Base-by-base conservation (phyloP, 2,113 vertebrate genomes). In the Siphamia tubifer region DNA sequence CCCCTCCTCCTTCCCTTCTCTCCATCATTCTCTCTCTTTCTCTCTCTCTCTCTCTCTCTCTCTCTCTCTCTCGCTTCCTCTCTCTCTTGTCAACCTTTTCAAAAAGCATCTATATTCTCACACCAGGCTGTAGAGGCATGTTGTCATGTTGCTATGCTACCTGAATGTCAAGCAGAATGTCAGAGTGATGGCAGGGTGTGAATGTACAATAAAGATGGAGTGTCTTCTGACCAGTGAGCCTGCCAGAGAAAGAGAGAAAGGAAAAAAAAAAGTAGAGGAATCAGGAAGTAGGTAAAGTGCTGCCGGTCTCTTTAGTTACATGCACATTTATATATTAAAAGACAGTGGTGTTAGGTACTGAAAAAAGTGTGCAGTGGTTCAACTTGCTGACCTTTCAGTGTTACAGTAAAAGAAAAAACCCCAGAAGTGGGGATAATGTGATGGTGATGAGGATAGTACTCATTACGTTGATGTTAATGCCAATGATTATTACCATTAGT, bases 141-240 rank as follows among this genome's bases (percentile, higher is more conserved):
- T 92, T 92, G 89, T 89, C 90, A 91, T 90, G 89, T 91, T 91
- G 90, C 91, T 88, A 88, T 82, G 90, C 88, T 91, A 89, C 88
- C 91, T 91, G 91, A 92, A 93, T 93, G 89, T 92, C 90, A 93
- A 92, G 72, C 78, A 86, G 85, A 86, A 89, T 87, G 81, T 84
- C 83, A 87, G 69, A 87, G 77, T 85, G 70, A 87, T 87, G 82
- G 85, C 71, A 53, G 49, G 64, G 80, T 64, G 73, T 71, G 71
- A 82, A 84, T 76, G 47, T 66, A 82, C 68, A 84, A 81, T 72
- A 63, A 77, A 75, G 55, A 79, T 30, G 45, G 44, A 64, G 73
- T 69, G 65, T 76, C 83, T 54, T 66, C 56, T 68, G 62, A 70
- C 54, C 40, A 5, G 9, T 69, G 12, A 66, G 31, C 38, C 13